These are phyloP conservation scores for Heloderma charlesbogerti DNA, from an alignment of 2,113 vertebrate genomes.

Conservation along the genomic window DNA sequence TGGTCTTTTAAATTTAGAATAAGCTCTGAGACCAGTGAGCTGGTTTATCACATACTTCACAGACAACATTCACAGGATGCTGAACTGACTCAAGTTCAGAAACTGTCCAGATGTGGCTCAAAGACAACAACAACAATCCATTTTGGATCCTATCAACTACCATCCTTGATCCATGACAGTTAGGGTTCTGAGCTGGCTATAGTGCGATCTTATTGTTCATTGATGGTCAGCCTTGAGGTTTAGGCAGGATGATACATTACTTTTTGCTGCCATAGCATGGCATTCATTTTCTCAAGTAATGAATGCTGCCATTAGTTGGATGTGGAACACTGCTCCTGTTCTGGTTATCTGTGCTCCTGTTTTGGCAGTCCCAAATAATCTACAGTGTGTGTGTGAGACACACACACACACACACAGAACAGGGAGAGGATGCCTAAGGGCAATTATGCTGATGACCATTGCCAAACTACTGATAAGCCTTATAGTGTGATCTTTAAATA, in stretches of 20 bases:
- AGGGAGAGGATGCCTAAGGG: not conserved
- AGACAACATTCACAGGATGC: no score
- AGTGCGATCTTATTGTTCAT: not conserved
- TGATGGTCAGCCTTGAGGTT: not conserved
- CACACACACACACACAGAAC: not conserved
- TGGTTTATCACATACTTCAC: no score
- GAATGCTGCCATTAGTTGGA: not conserved
- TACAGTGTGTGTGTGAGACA: not conserved
- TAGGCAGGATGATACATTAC: not conserved
- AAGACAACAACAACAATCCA: no score
- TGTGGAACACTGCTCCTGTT: not conserved
- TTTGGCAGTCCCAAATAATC: not conserved
- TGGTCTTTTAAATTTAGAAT: not conserved
- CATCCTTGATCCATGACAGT: no score
- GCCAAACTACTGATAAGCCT: not conserved
- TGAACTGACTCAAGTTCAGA: no score
- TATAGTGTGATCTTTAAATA: not conserved
- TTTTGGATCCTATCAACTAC: no score
- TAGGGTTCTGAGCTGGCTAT: no score
- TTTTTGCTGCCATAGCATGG: not conserved
- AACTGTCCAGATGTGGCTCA: no score
- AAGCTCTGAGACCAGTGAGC: no score
- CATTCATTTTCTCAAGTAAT: not conserved
- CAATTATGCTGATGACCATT: not conserved
- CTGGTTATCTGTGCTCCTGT: not conserved